phyloP scores from a whole-genome alignment of 2,797 vertebrate species.

The Anguilla megastoma region DNA sequence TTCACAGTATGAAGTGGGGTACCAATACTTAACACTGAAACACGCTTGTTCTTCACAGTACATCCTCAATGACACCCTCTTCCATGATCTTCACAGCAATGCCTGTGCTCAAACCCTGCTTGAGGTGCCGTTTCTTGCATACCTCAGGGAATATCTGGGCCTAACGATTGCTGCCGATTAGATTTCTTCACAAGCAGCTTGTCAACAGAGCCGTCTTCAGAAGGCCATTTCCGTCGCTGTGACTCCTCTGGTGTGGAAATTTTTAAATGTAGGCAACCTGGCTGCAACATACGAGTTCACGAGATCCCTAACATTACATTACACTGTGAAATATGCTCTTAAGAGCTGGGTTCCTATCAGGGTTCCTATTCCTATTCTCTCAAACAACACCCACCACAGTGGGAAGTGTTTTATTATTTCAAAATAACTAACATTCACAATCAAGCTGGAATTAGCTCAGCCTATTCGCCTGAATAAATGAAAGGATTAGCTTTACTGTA shows the following conservation, averaged over 20 bases:
- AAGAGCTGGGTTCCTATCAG: background rate
- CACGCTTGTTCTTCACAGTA: background rate
- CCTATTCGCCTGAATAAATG: background rate
- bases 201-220: background rate
- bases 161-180: background rate
- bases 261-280: background rate
- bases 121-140: background rate
- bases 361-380: background rate
- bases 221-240: background rate
- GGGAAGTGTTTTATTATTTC: background rate
- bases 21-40: background rate
- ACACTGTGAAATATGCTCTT: background rate
- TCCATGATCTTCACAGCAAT: background rate
- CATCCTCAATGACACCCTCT: background rate
- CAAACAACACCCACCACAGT: background rate
- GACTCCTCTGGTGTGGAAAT: background rate
- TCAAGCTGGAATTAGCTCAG: background rate
- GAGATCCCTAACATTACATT: background rate
- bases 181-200: background rate
- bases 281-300: background rate
- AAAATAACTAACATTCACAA: background rate
- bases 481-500: background rate
- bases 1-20: background rate
- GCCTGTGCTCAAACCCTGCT: background rate
- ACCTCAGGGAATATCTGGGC: background rate